Conservation (phyloP, 2,113 vertebrate genomes). For the Prinia subflava region DNA sequence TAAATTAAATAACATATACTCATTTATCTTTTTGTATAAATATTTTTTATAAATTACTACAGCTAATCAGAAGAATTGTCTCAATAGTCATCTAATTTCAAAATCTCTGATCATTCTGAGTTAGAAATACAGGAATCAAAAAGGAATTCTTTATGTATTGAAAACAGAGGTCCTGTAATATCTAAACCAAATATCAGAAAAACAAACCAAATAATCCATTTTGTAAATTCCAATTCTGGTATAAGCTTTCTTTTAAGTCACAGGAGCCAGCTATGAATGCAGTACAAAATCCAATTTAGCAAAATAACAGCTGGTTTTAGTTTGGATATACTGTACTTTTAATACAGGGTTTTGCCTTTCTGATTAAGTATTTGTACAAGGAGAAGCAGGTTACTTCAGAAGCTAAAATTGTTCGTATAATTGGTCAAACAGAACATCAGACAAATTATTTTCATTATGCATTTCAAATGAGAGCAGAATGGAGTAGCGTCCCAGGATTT, state of each 20-base stretch:
- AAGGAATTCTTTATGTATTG: neutral
- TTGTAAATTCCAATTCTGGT: neutral
- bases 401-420: neutral
- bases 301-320: neutral
- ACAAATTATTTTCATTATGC: neutral
- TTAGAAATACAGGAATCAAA: neutral
- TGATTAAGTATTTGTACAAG: neutral
- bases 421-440: neutral
- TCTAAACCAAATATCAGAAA: conserved; percentile 12
- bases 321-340: neutral
- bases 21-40: neutral
- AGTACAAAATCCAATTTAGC: neutral
- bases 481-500: neutral
- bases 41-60: neutral
- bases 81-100: neutral
- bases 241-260: neutral
- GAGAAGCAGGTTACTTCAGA: neutral
- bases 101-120: neutral
- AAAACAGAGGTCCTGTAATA: neutral
- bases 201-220: conserved; percentile 40
- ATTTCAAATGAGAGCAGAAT: neutral
- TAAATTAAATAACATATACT: neutral
- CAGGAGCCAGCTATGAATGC: neutral
- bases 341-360: neutral
- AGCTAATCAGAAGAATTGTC: neutral